Conservation (phyloP, 2,888 invertebrate species). For the Drosophila atripex region DNA sequence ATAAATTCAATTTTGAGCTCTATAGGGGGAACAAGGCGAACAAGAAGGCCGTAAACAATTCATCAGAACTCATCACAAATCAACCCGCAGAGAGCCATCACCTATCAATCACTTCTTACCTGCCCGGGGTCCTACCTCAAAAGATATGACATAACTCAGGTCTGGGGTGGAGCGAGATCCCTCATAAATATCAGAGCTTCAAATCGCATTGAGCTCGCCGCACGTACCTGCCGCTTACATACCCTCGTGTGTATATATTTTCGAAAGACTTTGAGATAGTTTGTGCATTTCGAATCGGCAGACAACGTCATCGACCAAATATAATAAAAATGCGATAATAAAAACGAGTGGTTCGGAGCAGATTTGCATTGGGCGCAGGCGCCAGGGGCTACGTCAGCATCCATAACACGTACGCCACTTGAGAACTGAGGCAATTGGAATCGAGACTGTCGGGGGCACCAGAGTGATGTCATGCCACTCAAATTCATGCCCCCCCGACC, state of each 20-base stretch:
- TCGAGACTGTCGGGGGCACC: constrained; percentile 40
- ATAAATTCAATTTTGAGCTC: constrained; percentile 19
- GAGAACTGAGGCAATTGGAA: constrained; percentile 35
- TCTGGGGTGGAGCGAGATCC: constrained; percentile 1
- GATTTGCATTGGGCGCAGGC: constrained; percentile 65
- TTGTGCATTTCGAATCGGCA: constrained; percentile 50
- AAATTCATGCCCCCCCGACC: constrained; percentile 57
- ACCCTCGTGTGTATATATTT: not conserved
- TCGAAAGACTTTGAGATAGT: constrained; percentile 3
- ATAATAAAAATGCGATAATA: constrained; percentile 10
- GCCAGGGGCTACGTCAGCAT: constrained; percentile 62
- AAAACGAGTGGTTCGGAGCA: constrained; percentile 3
- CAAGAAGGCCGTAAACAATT: constrained; percentile 26
- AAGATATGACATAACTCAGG: constrained; percentile 54
- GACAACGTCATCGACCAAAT: constrained; percentile 55
- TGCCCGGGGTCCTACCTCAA: constrained; percentile 39
- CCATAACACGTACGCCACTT: constrained; percentile 41
- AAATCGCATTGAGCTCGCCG: constrained; percentile 54
- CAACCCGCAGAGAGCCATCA: constrained; percentile 20
- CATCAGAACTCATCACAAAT: constrained; percentile 43
- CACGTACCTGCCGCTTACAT: constrained; percentile 23
- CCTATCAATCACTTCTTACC: constrained; percentile 64
- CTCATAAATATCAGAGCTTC: constrained; percentile 53
- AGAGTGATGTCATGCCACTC: constrained; percentile 70
- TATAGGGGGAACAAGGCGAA: not conserved